A percentile compares a stretch with the other conserved stretches of the same genome.
Evolutionary conservation across 2,113 vertebrate species (phyloP).

Genomic region (Dicrurus megarhynchus): DNA sequence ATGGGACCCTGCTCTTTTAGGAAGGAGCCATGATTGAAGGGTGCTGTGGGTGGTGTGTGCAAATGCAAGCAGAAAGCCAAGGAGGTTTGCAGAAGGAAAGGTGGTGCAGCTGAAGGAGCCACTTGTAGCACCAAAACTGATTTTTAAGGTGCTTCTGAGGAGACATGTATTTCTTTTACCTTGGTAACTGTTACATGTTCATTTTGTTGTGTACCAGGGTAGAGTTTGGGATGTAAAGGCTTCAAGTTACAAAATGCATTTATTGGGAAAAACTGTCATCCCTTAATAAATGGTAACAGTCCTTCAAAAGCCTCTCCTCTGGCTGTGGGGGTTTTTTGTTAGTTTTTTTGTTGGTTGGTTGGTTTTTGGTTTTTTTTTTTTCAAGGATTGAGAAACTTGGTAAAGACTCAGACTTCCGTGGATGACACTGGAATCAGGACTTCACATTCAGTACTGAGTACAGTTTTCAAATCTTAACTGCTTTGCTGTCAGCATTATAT

Average conservation of each 20-base stretch:
- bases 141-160: not conserved
- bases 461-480: not conserved
- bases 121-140: not conserved
- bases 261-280: not conserved
- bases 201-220: not conserved
- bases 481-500: not conserved
- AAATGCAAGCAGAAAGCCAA: fast-evolving
- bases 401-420: not conserved
- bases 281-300: not conserved
- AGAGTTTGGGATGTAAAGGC: not conserved
- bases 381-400: not conserved
- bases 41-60: not conserved
- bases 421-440: not conserved
- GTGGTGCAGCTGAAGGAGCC: not conserved
- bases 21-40: fast-evolving
- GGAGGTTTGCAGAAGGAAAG: not conserved
- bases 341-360: not conserved
- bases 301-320: not conserved
- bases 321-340: not conserved
- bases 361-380: not conserved
- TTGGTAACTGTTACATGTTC: not conserved
- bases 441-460: not conserved
- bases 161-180: not conserved
- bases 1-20: fast-evolving
- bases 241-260: not conserved